Conservation (phyloP, 1,140 invertebrate genomes). For the Drosophila pachea region DNA sequence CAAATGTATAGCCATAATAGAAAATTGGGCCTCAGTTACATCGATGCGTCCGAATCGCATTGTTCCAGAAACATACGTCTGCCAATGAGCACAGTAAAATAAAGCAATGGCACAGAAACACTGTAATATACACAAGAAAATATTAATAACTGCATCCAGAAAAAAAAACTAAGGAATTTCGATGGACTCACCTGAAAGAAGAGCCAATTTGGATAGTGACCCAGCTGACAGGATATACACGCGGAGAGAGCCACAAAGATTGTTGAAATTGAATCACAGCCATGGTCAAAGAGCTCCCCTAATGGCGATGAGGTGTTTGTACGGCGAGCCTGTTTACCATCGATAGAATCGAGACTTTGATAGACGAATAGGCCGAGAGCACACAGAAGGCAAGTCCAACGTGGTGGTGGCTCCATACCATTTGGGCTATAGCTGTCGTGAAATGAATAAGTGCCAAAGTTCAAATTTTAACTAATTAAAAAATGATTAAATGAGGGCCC, state of each 20-base stretch:
- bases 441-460: not conserved
- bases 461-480: too few species aligned
- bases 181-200: conserved; percentile 87
- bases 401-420: conserved; percentile 86
- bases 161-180: not conserved
- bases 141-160: not conserved
- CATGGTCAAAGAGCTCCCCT: conserved; percentile 99
- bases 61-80: conserved; percentile 97
- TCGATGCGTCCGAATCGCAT: conserved; percentile 96
- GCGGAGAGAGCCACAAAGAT: conserved; percentile 97
- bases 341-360: conserved; percentile 98
- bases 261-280: conserved; percentile 98
- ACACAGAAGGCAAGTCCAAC: conserved; percentile 95
- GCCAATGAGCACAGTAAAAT: conserved; percentile 99
- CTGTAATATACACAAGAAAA: conserved; percentile 79
- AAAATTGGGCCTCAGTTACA: conserved; percentile 98
- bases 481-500: too few species aligned
- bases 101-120: conserved; percentile 95
- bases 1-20: conserved; percentile 93
- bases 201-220: conserved; percentile 94
- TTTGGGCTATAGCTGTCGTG: conserved; percentile 82
- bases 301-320: conserved; percentile 95
- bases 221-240: conserved; percentile 94
- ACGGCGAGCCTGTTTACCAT: conserved; percentile 99
- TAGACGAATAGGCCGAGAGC: conserved; percentile 97